phyloP scores from a whole-genome alignment of 2,888 invertebrate genomes.

The Caenorhabditis japonica region DNA sequence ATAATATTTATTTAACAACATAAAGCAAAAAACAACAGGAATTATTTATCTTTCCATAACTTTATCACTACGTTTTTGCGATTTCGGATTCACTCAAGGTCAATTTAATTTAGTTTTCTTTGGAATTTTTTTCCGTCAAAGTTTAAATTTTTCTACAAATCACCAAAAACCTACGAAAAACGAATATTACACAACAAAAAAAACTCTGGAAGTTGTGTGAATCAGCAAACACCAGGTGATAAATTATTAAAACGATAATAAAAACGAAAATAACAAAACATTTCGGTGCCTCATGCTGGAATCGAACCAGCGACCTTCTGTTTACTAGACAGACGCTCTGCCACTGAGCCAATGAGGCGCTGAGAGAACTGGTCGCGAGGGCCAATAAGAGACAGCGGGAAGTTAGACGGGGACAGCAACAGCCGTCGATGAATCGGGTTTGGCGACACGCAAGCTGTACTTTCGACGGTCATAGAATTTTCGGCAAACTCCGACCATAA shows the following conservation, averaged over 20 bases:
- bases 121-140: too few relatives aligned
- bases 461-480: constrained; percentile 60
- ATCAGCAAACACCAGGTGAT: too few relatives aligned
- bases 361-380: background rate
- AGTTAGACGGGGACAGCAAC: background rate
- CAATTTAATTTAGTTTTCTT: too few relatives aligned
- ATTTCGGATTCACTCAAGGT: too few relatives aligned
- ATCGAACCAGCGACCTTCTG: constrained; percentile 77
- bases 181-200: background rate
- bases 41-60: too few relatives aligned
- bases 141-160: too few relatives aligned
- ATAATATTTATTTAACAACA: too few relatives aligned
- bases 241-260: constrained; percentile 3
- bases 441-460: constrained; percentile 58
- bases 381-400: constrained; percentile 6
- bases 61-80: too few relatives aligned
- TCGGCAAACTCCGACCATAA: constrained; percentile 59
- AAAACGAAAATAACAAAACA: constrained; percentile 34
- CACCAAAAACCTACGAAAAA: background rate
- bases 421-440: background rate
- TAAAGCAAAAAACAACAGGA: too few relatives aligned
- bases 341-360: constrained; percentile 75
- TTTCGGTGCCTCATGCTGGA: constrained; percentile 74
- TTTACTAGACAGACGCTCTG: constrained; percentile 77
- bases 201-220: constrained; percentile 2